A percentile compares a stretch with the other conserved stretches of the same genome.
Evolutionary conservation across 2,797 vertebrate species (phyloP).

Genomic region (Coregonus ussuriensis): DNA sequence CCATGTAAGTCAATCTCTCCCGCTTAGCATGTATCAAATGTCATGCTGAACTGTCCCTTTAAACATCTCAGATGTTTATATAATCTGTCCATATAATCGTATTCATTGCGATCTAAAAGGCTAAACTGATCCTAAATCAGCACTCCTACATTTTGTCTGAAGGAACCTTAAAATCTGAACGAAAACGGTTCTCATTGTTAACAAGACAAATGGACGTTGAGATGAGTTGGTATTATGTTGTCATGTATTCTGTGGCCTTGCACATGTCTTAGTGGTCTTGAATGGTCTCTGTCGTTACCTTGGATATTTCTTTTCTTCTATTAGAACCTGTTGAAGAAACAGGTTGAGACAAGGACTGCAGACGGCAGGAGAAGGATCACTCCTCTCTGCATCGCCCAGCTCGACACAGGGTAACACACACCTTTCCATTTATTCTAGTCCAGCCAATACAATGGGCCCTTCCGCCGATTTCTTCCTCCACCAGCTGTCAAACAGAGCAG

Average conservation of each 20-base stretch:
- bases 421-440: neutral
- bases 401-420: constrained; percentile 90
- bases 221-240: neutral
- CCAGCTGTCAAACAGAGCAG: neutral
- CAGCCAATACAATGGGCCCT: neutral
- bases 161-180: too few relatives aligned
- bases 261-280: neutral
- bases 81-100: too few relatives aligned
- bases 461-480: neutral
- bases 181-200: neutral
- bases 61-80: too few relatives aligned
- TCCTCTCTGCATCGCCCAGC: constrained; percentile 95
- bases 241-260: neutral
- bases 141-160: too few relatives aligned
- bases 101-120: too few relatives aligned
- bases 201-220: neutral
- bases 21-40: too few relatives aligned
- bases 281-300: neutral
- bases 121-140: too few relatives aligned
- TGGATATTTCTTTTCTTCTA: neutral
- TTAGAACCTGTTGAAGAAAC: constrained; percentile 98
- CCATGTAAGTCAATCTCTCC: too few relatives aligned
- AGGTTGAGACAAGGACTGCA: constrained; percentile 95
- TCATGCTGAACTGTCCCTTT: too few relatives aligned
- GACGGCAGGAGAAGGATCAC: constrained; percentile 96